Conservation (phyloP, 1,140 invertebrate genomes). For the Octopus sinensis region DNA sequence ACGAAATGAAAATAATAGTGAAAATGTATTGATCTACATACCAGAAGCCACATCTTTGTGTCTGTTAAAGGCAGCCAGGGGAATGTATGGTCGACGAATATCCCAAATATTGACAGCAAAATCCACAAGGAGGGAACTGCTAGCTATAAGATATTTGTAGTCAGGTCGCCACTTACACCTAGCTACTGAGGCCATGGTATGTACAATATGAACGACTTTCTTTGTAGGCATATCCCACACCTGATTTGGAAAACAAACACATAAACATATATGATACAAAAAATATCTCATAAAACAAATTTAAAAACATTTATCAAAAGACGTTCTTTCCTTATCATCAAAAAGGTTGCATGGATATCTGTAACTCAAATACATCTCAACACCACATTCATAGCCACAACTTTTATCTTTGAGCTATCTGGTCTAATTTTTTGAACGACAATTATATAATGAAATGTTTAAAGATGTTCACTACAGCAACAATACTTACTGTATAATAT, state of each 20-base stretch:
- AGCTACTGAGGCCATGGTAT: conserved; percentile 91
- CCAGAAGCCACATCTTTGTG: conserved; percentile 91
- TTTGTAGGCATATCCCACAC: conserved; percentile 82
- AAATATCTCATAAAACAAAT: too few species aligned
- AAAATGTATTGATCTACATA: conserved; percentile 23
- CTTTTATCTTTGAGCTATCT: too few species aligned
- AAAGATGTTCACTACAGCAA: too few species aligned
- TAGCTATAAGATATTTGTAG: conserved; percentile 85
- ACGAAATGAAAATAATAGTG: not conserved
- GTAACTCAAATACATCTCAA: too few species aligned
- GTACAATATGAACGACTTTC: conserved; percentile 72
- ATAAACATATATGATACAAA: not conserved
- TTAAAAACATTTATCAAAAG: too few species aligned
- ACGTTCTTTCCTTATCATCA: too few species aligned
- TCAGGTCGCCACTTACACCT: conserved; percentile 91
- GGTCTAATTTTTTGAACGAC: too few species aligned
- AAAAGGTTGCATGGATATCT: too few species aligned
- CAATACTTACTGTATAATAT: too few species aligned
- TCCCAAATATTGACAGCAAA: conserved; percentile 95
- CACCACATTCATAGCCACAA: too few species aligned
- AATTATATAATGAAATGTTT: too few species aligned
- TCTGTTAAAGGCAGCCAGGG: conserved; percentile 88
- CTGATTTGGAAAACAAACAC: conserved; percentile 55
- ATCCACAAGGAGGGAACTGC: conserved; percentile 78
- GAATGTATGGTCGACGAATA: conserved; percentile 86